These are phyloP conservation scores for Neuroterus valhalla DNA, from an alignment of 1,140 invertebrate genomes.

Conservation along the genomic window DNA sequence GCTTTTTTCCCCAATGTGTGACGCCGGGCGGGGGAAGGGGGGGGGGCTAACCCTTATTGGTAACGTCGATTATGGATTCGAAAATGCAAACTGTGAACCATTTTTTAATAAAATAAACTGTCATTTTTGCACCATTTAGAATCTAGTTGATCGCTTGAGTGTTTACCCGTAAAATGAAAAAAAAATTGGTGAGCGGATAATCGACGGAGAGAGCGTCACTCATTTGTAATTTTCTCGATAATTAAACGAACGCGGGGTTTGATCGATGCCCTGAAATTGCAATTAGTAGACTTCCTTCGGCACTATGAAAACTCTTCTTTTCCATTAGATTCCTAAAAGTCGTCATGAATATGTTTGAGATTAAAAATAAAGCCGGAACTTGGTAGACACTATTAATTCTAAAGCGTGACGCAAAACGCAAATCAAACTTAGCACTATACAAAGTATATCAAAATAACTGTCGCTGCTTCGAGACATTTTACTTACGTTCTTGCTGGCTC, in stretches of 20 bases:
- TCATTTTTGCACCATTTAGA: no score
- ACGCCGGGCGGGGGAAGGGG: no score
- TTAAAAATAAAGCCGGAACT: constrained; percentile 26
- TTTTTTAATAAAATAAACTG: no score
- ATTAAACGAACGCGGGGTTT: constrained; percentile 7
- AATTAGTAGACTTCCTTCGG: not conserved
- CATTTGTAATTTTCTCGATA: not conserved
- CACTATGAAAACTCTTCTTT: not conserved
- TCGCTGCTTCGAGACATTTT: constrained; percentile 17
- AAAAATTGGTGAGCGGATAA: not conserved
- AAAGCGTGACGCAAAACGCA: constrained; percentile 29
- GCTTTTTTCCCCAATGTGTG: no score
- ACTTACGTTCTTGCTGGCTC: not conserved
- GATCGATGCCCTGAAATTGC: constrained; percentile 20
- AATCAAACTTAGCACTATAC: constrained; percentile 9
- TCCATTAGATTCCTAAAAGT: not conserved
- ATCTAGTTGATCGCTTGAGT: no score
- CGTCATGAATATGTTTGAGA: constrained; percentile 11
- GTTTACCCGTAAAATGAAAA: not conserved
- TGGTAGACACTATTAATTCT: constrained; percentile 2
- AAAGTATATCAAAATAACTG: constrained; percentile 25
- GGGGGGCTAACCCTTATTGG: no score
- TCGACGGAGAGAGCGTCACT: not conserved
- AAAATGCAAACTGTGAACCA: no score
- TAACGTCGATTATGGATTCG: no score